phyloP scores from a whole-genome alignment of 2,797 vertebrate genomes.

The Hyperoplus immaculatus region DNA sequence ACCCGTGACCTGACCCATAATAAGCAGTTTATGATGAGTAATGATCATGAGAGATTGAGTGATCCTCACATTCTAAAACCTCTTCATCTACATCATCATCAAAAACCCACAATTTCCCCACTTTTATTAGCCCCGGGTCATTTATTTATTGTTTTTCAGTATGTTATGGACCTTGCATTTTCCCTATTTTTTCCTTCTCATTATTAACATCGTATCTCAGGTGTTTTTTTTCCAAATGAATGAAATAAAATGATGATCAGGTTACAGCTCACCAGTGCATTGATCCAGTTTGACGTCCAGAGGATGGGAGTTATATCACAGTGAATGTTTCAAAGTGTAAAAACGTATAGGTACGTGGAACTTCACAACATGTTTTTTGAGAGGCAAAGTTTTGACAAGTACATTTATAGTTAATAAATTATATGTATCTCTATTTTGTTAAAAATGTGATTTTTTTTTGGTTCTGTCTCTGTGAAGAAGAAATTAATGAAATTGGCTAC shows the following conservation, averaged over 20 bases:
- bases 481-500: slow-evolving; percentile 8
- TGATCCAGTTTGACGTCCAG: slow-evolving; percentile 55
- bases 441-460: neutral
- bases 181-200: neutral
- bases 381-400: neutral
- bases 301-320: slow-evolving; percentile 38
- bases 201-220: neutral
- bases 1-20: no score
- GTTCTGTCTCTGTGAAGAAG: slow-evolving; percentile 7
- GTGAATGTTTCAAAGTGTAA: slow-evolving; percentile 7
- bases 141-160: no score
- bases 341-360: slow-evolving; percentile 14
- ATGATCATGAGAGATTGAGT: no score
- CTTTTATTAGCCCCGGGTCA: no score
- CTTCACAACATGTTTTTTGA: slow-evolving; percentile 36
- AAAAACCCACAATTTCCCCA: no score
- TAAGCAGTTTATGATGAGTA: no score
- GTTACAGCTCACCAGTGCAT: slow-evolving; percentile 72
- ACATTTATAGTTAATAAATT: slow-evolving; percentile 5
- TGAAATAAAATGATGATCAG: slow-evolving; percentile 64
- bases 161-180: slow-evolving; percentile 8
- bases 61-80: no score
- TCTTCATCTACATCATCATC: no score
- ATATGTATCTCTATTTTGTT: neutral
- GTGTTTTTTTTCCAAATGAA: slow-evolving; percentile 55